phyloP scores from a whole-genome alignment of 2,888 invertebrate genomes.

The Melitaea athalia region DNA sequence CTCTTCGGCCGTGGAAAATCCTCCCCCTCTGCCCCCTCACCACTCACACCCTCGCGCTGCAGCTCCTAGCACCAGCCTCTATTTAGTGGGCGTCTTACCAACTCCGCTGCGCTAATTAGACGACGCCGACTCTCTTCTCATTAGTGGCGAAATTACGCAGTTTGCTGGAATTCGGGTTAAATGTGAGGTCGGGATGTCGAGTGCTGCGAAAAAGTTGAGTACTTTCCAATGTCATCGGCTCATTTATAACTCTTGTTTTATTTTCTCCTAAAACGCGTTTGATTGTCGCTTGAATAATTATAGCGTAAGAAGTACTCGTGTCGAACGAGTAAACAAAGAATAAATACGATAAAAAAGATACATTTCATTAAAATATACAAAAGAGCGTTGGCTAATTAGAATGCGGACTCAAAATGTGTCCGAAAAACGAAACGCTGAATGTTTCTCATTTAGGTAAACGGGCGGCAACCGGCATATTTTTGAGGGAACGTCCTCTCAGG shows the following conservation, averaged over 20 bases:
- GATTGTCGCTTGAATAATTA: not conserved
- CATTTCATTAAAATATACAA: constrained; percentile 54
- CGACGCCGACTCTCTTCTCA: constrained; percentile 76
- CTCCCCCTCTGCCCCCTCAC: constrained; percentile 43
- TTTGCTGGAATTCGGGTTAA: constrained; percentile 78
- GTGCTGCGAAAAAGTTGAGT: constrained; percentile 57
- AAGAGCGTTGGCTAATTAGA: constrained; percentile 61
- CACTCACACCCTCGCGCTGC: constrained; percentile 38
- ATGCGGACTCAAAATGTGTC: constrained; percentile 53
- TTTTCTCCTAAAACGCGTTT: not conserved
- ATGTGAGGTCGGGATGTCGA: constrained; percentile 67
- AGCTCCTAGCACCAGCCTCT: constrained; percentile 51
- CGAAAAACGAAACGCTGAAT: constrained; percentile 60
- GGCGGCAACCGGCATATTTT: constrained; percentile 69
- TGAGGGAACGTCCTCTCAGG: constrained; percentile 66
- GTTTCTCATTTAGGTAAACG: constrained; percentile 65
- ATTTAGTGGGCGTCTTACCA: constrained; percentile 77
- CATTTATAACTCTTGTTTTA: constrained; percentile 21
- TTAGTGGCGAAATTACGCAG: constrained; percentile 81
- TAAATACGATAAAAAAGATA: constrained; percentile 34
- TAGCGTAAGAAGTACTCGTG: constrained; percentile 8
- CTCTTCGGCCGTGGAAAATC: constrained; percentile 51
- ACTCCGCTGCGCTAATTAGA: constrained; percentile 78
- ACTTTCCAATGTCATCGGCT: constrained; percentile 47
- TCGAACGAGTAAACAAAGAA: constrained; percentile 18